Evolutionary conservation across 2,888 invertebrate species (phyloP), one percentile per base, ranked within the genome.

Genomic region (Lissocephala sabroskyi): DNA sequence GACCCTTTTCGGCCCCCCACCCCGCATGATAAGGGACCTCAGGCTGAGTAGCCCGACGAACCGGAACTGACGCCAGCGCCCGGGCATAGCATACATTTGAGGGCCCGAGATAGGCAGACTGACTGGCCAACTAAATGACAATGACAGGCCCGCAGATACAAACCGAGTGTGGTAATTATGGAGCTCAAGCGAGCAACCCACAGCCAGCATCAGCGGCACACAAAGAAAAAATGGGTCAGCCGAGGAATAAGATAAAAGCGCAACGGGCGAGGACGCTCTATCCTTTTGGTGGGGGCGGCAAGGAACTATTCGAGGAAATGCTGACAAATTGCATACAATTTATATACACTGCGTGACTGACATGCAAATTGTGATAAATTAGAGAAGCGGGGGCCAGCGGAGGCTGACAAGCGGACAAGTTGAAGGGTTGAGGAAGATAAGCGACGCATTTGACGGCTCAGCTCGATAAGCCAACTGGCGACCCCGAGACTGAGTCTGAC

Each of bases 311-410:
- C n/a, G n/a, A 9, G 52, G 50, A 66, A 62, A 70, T 52, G 52
- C 62, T 78, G 66, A 75, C 63, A 75, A 75, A 75, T 75, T 68
- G 76, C 76, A 61, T 63, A 61, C 60, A 68, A 78, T 78, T 68
- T 66, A 65, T 73, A 65, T 62, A 56, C 18, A 18, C 37, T 9
- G 78, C 78, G 78, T 78, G 74, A 78, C 75, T 74, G 78, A 74
- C 73, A 73, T 74, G 74, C 62, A 70, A 75, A 74, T 70, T 62
- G 75, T 70, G 78, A 77, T 77, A 70, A 74, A 74, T 77, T 60
- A 56, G 59, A 52, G 52, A n/a, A 44, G 42, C 45, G 49, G 28
- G n/a, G 10, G 36, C 6, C 6, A 33, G n/a, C 6, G 16, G 17
- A 36, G 2, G 17, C 13, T 14, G 2, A 33, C 6, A 33, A 36